Conservation (phyloP, 2,113 vertebrate species). For the Limnothrissa miodon region DNA sequence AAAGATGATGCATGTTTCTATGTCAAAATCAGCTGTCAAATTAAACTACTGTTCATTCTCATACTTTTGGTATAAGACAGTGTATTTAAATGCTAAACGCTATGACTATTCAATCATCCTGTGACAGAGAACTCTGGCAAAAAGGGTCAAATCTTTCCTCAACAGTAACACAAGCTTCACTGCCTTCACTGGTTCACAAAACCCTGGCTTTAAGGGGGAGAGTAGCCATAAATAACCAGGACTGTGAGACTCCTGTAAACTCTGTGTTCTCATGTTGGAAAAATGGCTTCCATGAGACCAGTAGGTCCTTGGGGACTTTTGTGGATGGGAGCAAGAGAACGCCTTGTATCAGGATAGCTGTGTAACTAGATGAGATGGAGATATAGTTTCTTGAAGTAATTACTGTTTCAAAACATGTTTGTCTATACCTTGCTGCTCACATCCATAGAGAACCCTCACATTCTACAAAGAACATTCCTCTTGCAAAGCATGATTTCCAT, state of each 20-base stretch:
- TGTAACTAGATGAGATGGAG: background rate
- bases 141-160: background rate
- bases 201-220: conserved; percentile 14
- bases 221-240: conserved; percentile 31
- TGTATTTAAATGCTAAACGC: background rate
- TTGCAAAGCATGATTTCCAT: too few relatives aligned
- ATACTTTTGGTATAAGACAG: conserved; percentile 3
- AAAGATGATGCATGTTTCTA: background rate
- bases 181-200: background rate
- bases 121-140: background rate
- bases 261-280: conserved; percentile 27
- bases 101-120: background rate
- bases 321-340: background rate
- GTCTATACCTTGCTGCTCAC: too few relatives aligned
- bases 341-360: background rate
- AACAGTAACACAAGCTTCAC: background rate
- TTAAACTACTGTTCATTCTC: background rate
- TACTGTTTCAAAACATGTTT: too few relatives aligned
- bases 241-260: conserved; percentile 22
- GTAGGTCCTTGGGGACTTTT: background rate
- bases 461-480: too few relatives aligned
- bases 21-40: background rate
- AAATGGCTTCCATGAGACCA: background rate
- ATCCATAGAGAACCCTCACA: too few relatives aligned
- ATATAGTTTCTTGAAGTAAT: too few relatives aligned